Base-by-base conservation (phyloP, 2,797 vertebrate genomes). In the Hippopotamyrus pictus region DNA sequence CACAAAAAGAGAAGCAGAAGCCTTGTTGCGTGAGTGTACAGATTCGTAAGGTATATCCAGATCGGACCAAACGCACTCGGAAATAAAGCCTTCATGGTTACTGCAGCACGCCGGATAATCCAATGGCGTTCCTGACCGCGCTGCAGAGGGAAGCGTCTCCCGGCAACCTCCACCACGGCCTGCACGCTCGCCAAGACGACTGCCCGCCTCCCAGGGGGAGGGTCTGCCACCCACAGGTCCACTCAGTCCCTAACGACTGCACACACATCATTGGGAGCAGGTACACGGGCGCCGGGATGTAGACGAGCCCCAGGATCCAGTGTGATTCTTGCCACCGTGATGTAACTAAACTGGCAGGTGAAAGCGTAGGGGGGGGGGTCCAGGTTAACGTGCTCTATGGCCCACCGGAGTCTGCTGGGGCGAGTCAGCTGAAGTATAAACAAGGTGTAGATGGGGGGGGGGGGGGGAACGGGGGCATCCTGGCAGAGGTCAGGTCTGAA, bases 381-480 rank as follows among this genome's bases (percentile, higher is more conserved):
- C 79, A 91, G 89, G 86, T 90, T 91, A 91, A 88, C 87, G 79
- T 22, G 88, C 91, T 41, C 46, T 50, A 22, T 4, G 46, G 46
- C 41, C 46, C 41, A 7, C 46, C 1, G 22, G 9, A 11, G 5
- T 51, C 82, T 51, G 46, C 82, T 14, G 19, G 44, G 41, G 29
- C 0, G 5, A 90, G 87, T 14, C 93, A 92, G 94, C 95, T 93
- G 94, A 93, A 96, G 95, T 89, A 94, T 94, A 95, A 95, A 92
- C 95, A 96, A 95, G 29, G 59, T 19, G 48, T 46, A 51, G 62
- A 17, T 44, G 29, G 83, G 82, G 29, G 25, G 1, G 25, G 9
- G 62, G 3, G 9, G 62, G 14, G 65, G 65, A 33, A 33, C 25
- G 1, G 12, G 22, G 14, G 65, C 11, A 19, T 84, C 88, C 54